These are phyloP conservation scores for Centruroides vittatus DNA, from an alignment of 1,140 invertebrate genomes.

Conservation along the genomic window DNA sequence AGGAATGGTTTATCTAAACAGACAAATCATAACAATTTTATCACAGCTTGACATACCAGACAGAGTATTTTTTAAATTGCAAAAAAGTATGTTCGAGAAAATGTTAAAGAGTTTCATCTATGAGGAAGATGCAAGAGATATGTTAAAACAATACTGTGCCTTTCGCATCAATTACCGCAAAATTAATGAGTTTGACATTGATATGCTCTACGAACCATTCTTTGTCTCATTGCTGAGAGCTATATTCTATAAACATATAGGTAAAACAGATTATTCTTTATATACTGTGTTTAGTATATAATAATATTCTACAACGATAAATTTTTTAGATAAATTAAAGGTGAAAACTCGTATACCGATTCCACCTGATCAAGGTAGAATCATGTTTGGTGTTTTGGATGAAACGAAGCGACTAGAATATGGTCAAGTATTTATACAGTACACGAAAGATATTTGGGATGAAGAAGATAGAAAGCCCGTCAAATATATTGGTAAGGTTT, in stretches of 20 bases:
- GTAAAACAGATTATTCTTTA: too few relatives aligned
- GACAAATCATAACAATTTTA: slow-evolving; percentile 8
- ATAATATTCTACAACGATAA: too few relatives aligned
- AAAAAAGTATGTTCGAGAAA: not conserved
- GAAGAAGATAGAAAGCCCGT: not conserved
- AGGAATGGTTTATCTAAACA: slow-evolving; percentile 7
- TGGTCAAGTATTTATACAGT: slow-evolving; percentile 16
- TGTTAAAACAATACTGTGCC: too few relatives aligned
- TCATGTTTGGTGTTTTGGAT: slow-evolving; percentile 16
- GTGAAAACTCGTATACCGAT: slow-evolving; percentile 23
- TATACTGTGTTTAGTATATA: too few relatives aligned
- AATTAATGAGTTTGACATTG: too few relatives aligned
- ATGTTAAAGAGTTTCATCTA: too few relatives aligned
- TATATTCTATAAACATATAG: too few relatives aligned
- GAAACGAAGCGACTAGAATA: slow-evolving; percentile 11
- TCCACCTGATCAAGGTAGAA: slow-evolving; percentile 17
- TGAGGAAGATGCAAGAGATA: too few relatives aligned
- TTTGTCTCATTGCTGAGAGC: too few relatives aligned
- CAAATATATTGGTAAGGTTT: too few relatives aligned
- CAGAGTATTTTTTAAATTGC: slow-evolving; percentile 3
- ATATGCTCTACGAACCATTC: too few relatives aligned
- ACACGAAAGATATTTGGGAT: slow-evolving; percentile 14
- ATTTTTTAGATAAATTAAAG: slow-evolving; percentile 14
- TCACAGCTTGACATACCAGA: slow-evolving; percentile 3
- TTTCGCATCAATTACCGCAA: too few relatives aligned